These are phyloP conservation scores for Helleia helle DNA, from an alignment of 2,888 invertebrate species.

Conservation along the genomic window DNA sequence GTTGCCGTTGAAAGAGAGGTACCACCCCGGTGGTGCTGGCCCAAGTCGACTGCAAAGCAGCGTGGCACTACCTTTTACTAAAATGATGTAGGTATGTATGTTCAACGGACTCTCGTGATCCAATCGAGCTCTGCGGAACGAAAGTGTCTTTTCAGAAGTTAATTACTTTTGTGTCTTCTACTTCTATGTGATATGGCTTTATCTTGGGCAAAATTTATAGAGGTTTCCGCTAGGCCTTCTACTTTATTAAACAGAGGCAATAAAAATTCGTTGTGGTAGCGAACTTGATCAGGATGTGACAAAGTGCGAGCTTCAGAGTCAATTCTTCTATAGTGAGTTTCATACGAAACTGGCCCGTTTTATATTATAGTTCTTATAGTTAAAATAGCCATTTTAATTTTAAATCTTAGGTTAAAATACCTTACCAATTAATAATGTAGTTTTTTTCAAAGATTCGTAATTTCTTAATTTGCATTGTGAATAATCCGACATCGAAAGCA, in stretches of 20 bases:
- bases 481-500: neutral
- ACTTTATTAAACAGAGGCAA: slow-evolving; percentile 86
- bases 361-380: neutral
- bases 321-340: slow-evolving; percentile 87
- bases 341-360: slow-evolving; percentile 69
- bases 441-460: neutral
- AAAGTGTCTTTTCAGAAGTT: slow-evolving; percentile 74
- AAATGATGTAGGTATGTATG: too few species aligned
- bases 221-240: slow-evolving; percentile 59
- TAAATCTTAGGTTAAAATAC: neutral
- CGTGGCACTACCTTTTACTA: too few species aligned
- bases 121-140: slow-evolving; percentile 63
- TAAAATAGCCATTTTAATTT: too few species aligned
- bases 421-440: neutral
- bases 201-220: slow-evolving; percentile 55
- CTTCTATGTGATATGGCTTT: slow-evolving; percentile 54
- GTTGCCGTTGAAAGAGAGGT: too few species aligned
- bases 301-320: slow-evolving; percentile 84
- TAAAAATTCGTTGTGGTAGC: slow-evolving; percentile 89
- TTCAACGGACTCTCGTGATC: too few species aligned
- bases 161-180: slow-evolving; percentile 67
- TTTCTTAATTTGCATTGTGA: neutral
- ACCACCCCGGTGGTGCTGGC: too few species aligned
- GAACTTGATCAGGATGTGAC: slow-evolving; percentile 81
- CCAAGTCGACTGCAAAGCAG: too few species aligned